Evolutionary conservation across 2,888 invertebrate species (phyloP), one percentile per base, ranked within the genome.

Genomic region (Pantelozetes paolii): DNA sequence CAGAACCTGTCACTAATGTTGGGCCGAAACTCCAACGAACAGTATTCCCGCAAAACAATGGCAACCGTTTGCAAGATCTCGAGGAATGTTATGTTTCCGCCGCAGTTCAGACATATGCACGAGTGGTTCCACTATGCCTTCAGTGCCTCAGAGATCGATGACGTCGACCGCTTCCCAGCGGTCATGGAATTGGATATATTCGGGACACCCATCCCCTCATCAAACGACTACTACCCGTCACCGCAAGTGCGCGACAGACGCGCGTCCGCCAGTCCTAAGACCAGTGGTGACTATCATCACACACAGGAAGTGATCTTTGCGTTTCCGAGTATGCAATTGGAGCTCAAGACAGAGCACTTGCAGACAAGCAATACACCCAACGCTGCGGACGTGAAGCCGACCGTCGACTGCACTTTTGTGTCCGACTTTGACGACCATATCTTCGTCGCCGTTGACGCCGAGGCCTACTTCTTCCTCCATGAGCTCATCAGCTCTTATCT

Each of bases 371-470:
- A 83, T 71, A 88, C 90, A 72, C 91, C 92, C 42, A 89, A 87
- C 79, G 83, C 86, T 26, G 8, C 74, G 1, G 84, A 82, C 76
- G 78, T 80, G 73, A 93, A 92, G 82, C 94, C 96, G 1, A 86
- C 89, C 71, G 96, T 98, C 40, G 91, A 94, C 79, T 96, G 96
- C 85, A 94, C 94, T 82, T 97, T 99, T 83, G 94, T 97, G 76
- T 97, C 97, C 1, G 96, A 98, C 84, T 98, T 99, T 84, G 95
- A 97, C 82, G 96, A 97, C 83, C 96, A 97, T 82, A 97, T 98
- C 80, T 95, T 94, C 83, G 96, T 97, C 76, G 94, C 96, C 0
- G 95, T 96, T 77, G 94, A 99, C 84, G 97, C 97, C 0, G 97
- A 98, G 84, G 94, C 95, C 1, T 96, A 99, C 85, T 91, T 98